Conservation (phyloP, 2,113 vertebrate genomes). For the Cheirogaleus medius region DNA sequence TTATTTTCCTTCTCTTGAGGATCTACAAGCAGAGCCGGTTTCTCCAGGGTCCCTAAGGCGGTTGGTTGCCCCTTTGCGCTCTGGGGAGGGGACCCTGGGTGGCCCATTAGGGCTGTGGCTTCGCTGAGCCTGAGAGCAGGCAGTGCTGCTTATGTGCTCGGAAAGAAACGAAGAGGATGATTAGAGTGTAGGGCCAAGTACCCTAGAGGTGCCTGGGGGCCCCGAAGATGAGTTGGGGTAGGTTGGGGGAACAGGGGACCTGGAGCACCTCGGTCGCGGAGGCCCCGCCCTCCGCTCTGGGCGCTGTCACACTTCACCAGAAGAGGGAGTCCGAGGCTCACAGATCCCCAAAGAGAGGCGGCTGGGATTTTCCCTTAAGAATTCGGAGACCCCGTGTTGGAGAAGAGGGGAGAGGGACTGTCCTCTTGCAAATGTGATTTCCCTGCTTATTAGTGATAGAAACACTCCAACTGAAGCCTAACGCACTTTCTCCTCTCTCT, state of each 20-base stretch:
- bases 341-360: neutral
- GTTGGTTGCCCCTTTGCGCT: neutral
- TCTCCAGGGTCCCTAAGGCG: neutral
- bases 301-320: neutral
- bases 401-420: neutral
- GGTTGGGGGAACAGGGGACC: fast-evolving
- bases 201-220: neutral
- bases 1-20: neutral
- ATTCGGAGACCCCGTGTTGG: neutral
- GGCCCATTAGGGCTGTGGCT: neutral
- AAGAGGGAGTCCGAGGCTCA: conserved; percentile 64
- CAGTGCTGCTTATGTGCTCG: neutral
- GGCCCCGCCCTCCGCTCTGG: neutral
- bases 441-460: neutral
- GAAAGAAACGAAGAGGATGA: neutral
- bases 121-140: neutral
- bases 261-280: neutral
- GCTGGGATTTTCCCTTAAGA: neutral
- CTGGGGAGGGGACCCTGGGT: neutral
- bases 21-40: neutral
- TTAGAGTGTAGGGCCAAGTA: too few species aligned
- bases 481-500: neutral
- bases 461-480: neutral
- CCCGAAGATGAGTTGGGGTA: neutral
- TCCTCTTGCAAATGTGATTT: neutral